phyloP scores from a whole-genome alignment of 1,140 invertebrate species.

The Adelges cooleyi region DNA sequence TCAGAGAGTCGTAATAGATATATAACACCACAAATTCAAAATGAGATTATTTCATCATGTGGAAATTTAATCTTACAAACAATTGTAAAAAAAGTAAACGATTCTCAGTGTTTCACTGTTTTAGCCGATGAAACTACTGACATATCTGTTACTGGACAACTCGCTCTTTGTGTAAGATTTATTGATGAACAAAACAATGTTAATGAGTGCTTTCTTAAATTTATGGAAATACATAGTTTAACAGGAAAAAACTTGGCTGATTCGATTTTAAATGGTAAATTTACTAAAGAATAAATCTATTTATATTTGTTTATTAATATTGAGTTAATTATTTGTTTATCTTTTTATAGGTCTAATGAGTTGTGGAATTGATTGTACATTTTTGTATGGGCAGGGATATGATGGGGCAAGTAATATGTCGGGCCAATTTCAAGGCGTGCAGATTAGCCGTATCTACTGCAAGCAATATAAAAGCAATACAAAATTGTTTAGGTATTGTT shows the following conservation, averaged over 20 bases:
- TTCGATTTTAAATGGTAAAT: neutral
- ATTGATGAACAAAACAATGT: neutral
- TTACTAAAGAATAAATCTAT: neutral
- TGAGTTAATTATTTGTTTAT: neutral
- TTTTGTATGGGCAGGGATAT: neutral
- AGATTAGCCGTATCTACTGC: neutral
- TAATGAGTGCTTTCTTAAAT: neutral
- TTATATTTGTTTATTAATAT: neutral
- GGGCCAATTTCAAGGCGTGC: neutral
- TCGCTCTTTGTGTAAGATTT: constrained; percentile 28
- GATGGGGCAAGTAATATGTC: neutral
- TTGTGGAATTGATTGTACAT: neutral
- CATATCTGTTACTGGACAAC: constrained; percentile 31
- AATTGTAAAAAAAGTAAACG: constrained; percentile 30
- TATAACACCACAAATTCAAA: constrained; percentile 32
- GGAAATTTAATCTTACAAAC: constrained; percentile 26
- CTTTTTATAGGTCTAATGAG: neutral
- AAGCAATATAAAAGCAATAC: too few species aligned
- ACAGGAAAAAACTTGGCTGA: neutral
- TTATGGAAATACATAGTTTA: neutral
- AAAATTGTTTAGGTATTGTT: too few species aligned
- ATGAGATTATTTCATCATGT: constrained; percentile 30
- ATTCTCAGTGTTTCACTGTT: constrained; percentile 29
- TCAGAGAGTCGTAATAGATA: neutral
- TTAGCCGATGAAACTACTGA: constrained; percentile 32